phyloP scores from a whole-genome alignment of 2,113 vertebrate genomes.

The Oreochromis niloticus region DNA sequence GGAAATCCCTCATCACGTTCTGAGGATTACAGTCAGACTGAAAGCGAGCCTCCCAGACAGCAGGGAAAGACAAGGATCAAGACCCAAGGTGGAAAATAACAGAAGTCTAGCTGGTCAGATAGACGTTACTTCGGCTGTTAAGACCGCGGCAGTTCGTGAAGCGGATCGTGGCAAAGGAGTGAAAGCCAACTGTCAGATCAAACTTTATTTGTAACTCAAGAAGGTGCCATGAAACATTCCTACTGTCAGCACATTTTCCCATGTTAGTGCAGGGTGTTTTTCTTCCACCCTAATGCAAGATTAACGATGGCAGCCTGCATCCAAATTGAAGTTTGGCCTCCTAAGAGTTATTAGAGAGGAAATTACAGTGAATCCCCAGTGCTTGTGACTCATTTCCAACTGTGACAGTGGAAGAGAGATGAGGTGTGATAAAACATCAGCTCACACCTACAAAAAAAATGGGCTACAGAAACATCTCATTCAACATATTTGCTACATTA shows the following conservation, averaged over 20 bases:
- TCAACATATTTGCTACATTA: not conserved
- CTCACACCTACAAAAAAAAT: not conserved
- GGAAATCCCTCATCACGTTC: not conserved
- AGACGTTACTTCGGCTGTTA: not conserved
- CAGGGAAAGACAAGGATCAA: slow-evolving; percentile 1
- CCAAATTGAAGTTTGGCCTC: not conserved
- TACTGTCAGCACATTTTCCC: not conserved
- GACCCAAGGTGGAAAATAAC: not conserved
- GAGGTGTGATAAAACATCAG: not conserved
- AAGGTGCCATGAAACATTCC: slow-evolving; percentile 19
- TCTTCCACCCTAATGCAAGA: not conserved
- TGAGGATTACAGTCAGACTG: not conserved
- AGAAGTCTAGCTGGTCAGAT: not conserved
- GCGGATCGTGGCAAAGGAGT: not conserved
- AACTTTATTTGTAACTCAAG: slow-evolving; percentile 24
- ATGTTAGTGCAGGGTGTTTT: not conserved
- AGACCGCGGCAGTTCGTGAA: not conserved
- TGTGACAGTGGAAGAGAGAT: not conserved
- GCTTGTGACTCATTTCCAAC: not conserved
- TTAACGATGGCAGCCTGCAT: not conserved
- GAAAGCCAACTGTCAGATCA: not conserved
- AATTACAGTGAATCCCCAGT: not conserved
- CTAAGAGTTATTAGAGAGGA: slow-evolving; percentile 7
- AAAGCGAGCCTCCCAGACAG: not conserved
- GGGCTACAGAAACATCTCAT: not conserved